Base-by-base conservation (phyloP, 2,888 invertebrate species). In the Crossocerus cetratus region DNA sequence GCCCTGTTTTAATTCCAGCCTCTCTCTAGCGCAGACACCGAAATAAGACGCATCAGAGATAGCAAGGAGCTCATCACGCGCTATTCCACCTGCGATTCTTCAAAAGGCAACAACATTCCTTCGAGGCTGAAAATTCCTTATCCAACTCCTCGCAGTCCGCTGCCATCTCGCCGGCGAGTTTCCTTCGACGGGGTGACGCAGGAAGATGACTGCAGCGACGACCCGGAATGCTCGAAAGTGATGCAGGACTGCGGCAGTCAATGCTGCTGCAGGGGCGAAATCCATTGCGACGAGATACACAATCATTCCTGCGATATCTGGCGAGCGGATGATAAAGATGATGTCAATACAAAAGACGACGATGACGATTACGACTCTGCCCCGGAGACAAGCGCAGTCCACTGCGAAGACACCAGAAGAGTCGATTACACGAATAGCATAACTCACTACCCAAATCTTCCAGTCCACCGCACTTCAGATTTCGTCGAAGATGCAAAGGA, bases 161-260 rank as follows among this genome's bases (percentile, higher is more conserved):
- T 78, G 73, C 69, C 77, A 23, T 75, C 80, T 43, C 80, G 80
- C 71, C 80, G 79, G 71, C 79, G 81, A 60, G 84, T 87, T 45
- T 86, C 85, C n/a, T 86, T 86, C 74, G 71, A 74, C 61, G 69
- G 73, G 45, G 67, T 74, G 60, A 71, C 80, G 16, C 61, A 74
- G 61, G 79, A 69, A 55, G 72, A 77, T 23, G 64, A 53, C 11
- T 56, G 65, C 49, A 57, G 11, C 13, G 61, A 58, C 16, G 53
- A 65, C 2, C 65, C 66, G 56, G 58, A 63, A 55, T 44, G 14
- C 57, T n/a, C 57, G 21, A 49, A 62, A 22, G 68, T 64, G 20
- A 83, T 85, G 86, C 83, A 82, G 69, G 75, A 83, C 62, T 70
- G 59, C 60, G 60, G 44, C 11, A 56, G 14, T 53, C 59, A 54